Evolutionary conservation across 2,888 invertebrate genomes (phyloP), one percentile per base, ranked within the genome.

Genomic region (Penaeus monodon): DNA sequence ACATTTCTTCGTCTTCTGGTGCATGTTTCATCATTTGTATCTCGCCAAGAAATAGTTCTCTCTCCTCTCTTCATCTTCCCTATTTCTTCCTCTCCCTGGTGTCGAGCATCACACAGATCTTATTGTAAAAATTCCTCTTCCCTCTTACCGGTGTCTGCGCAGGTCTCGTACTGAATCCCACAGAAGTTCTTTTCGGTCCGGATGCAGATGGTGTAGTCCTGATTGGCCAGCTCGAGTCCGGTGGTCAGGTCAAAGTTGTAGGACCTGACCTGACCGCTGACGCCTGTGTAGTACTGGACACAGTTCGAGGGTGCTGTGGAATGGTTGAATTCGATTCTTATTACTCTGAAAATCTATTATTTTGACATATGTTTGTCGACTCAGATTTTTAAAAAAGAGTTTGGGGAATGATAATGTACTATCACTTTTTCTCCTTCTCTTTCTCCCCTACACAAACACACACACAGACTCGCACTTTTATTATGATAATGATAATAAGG

Each of bases 131-230:
- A 3, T 1, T 6, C 10, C 17, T 22, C 27, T 22, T 22, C 70
- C 49, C 73, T 33, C 80, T 91, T 91, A 95, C 95, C 95, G 89
- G 94, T 93, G 91, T 96, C 95, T 2, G 94, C 92, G 91, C 97
- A 97, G 8, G 95, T 94, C 27, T 95, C 95, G 91, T 97, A 97
- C 91, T 96, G 96, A 77, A 97, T 95, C 0, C 96, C 96, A 91
- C 97, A 97, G 92, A 97, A 97, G 92, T 97, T 97, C 89, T 95
- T 94, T 92, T 97, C 97, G 91, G 95, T 95, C 63, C 97, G 93
- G 70, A 97, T 94, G 92, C 97, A 97, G 90, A 97, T 95, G 90
- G 96, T 96, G 92, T 97, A 97, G 92, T 97, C 97, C 92, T 97
- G 97, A 92, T 97, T 97, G 85, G 97, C 96, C 29, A 97, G 94